These are phyloP conservation scores for Ianthella basta DNA, from an alignment of 37 sponge, comb jelly and placozoan species.

Conservation along the genomic window DNA sequence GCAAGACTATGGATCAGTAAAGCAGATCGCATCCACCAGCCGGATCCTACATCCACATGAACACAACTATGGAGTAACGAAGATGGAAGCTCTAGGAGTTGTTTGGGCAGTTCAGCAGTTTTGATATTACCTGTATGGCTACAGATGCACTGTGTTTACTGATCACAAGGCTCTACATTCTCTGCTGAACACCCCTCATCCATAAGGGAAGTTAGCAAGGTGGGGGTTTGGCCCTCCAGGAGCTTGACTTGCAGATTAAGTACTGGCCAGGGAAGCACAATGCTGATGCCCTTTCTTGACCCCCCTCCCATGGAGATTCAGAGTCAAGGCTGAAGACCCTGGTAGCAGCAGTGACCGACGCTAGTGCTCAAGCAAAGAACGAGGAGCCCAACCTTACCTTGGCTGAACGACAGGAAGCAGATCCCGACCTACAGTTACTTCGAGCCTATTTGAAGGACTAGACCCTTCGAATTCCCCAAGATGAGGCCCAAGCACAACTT, in stretches of 20 bases:
- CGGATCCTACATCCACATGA: not conserved
- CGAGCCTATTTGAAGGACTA: not conserved
- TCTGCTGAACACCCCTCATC: slow-evolving; percentile 28
- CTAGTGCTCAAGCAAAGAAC: not conserved
- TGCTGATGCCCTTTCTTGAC: not conserved
- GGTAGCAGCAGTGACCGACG: too few species aligned
- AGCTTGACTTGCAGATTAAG: not conserved
- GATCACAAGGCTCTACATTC: slow-evolving; percentile 20
- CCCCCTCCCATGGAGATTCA: not conserved
- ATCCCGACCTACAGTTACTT: not conserved
- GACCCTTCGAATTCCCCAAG: slow-evolving; percentile 15
- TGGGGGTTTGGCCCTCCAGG: slow-evolving; percentile 30
- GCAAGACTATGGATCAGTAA: not conserved
- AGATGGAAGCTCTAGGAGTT: slow-evolving; percentile 20
- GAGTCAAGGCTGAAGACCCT: too few species aligned
- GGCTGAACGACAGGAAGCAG: not conserved
- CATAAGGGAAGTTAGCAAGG: slow-evolving; percentile 18
- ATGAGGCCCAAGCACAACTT: not conserved
- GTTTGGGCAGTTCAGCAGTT: slow-evolving; percentile 30
- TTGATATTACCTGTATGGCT: slow-evolving; percentile 15
- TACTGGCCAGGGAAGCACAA: not conserved
- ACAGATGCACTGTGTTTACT: not conserved
- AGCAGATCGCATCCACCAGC: not conserved
- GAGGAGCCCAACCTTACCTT: not conserved
- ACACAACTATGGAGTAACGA: slow-evolving; percentile 1